Percentiles rank a stretch among this genome's conserved stretches.
These are phyloP conservation scores for Benitochromis conjunctus DNA, from an alignment of 2,113 vertebrate species.

Conservation along the genomic window DNA sequence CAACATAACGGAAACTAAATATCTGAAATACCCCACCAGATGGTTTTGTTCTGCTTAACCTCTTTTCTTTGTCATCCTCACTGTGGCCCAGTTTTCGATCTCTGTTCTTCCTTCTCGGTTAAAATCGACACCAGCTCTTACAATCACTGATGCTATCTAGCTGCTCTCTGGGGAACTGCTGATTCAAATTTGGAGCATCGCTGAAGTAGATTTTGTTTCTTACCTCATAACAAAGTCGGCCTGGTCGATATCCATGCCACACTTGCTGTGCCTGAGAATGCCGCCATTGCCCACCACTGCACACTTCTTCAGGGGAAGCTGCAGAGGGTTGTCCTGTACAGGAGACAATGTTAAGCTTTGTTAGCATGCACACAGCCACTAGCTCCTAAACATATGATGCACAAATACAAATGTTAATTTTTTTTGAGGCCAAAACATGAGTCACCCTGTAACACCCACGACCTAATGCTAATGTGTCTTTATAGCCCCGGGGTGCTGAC, in stretches of 20 bases:
- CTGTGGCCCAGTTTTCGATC: constrained; percentile 2
- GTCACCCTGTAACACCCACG: background rate
- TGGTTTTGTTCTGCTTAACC: background rate
- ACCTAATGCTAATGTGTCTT: background rate
- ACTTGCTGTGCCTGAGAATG: constrained; percentile 88
- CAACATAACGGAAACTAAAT: background rate
- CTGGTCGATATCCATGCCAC: constrained; percentile 87
- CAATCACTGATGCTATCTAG: background rate
- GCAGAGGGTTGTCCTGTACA: constrained; percentile 87
- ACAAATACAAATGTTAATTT: background rate
- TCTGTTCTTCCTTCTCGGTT: background rate
- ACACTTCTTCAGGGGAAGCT: constrained; percentile 90
- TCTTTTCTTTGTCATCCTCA: background rate
- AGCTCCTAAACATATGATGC: background rate
- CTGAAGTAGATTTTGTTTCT: constrained; percentile 21
- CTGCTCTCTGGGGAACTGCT: background rate
- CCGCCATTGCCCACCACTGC: constrained; percentile 95
- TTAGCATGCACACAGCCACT: background rate
- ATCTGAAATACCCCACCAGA: background rate
- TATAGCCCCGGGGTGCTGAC: background rate
- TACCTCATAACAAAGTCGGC: constrained; percentile 95
- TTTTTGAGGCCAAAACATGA: background rate
- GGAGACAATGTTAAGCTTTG: constrained; percentile 55
- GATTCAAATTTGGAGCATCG: background rate
- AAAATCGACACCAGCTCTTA: constrained; percentile 3